These are phyloP conservation scores for Neolamprologus kungweensis DNA, from an alignment of 2,113 vertebrate genomes.

Conservation along the genomic window DNA sequence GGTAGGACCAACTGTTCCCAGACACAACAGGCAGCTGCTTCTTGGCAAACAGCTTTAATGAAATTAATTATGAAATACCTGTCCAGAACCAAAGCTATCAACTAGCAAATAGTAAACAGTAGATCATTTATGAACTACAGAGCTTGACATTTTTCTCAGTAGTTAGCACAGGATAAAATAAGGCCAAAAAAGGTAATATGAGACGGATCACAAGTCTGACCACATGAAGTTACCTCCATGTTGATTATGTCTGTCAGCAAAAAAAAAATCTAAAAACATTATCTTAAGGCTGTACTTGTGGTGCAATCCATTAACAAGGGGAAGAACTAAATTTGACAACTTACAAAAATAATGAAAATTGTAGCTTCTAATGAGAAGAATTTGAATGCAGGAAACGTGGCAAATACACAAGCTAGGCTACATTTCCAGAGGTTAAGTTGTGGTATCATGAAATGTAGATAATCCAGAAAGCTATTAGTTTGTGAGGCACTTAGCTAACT, in stretches of 20 bases:
- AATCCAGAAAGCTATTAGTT: background rate
- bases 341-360: no score
- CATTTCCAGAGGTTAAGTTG: background rate
- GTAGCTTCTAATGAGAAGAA: background rate
- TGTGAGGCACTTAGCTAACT: background rate
- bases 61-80: background rate
- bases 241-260: background rate
- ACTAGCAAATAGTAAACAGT: background rate
- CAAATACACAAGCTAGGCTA: background rate
- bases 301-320: background rate
- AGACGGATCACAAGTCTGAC: background rate
- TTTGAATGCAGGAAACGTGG: background rate
- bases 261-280: background rate
- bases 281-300: background rate
- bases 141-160: background rate
- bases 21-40: background rate
- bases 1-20: background rate
- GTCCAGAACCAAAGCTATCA: background rate
- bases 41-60: background rate
- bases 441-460: background rate
- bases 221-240: background rate
- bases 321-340: background rate
- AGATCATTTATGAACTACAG: background rate
- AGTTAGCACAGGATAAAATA: background rate
- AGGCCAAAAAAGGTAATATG: background rate